A percentile compares a stretch with the other conserved stretches of the same genome.
Conservation (phyloP, 2,797 vertebrate species). For the Rhynchotus rufescens region DNA sequence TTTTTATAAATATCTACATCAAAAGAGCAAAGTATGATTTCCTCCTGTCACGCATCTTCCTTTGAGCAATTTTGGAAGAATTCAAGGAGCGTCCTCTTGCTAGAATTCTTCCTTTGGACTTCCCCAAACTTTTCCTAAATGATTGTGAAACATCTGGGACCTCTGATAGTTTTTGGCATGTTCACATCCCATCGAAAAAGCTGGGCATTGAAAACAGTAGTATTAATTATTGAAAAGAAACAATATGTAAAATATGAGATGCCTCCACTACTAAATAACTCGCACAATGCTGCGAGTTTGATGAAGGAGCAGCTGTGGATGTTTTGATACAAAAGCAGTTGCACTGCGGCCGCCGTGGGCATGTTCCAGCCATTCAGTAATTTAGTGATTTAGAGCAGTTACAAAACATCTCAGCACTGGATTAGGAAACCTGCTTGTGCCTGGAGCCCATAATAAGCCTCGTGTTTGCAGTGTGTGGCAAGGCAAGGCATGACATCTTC, state of each 20-base stretch:
- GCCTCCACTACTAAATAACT: background rate
- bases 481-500: background rate
- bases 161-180: background rate
- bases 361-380: background rate
- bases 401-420: background rate
- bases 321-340: background rate
- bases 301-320: background rate
- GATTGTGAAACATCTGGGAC: background rate
- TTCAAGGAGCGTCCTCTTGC: background rate
- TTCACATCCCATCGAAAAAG: background rate
- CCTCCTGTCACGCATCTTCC: fast-evolving
- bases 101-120: conserved; percentile 1
- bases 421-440: background rate
- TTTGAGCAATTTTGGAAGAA: background rate
- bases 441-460: background rate
- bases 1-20: background rate
- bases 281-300: background rate
- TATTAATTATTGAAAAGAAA: background rate
- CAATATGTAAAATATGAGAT: background rate
- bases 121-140: conserved; percentile 9
- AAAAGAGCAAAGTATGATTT: background rate
- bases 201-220: fast-evolving
- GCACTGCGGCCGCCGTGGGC: background rate
- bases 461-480: background rate
- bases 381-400: background rate